phyloP scores from a whole-genome alignment of 2,113 vertebrate genomes.

The Edolisoma coerulescens region DNA sequence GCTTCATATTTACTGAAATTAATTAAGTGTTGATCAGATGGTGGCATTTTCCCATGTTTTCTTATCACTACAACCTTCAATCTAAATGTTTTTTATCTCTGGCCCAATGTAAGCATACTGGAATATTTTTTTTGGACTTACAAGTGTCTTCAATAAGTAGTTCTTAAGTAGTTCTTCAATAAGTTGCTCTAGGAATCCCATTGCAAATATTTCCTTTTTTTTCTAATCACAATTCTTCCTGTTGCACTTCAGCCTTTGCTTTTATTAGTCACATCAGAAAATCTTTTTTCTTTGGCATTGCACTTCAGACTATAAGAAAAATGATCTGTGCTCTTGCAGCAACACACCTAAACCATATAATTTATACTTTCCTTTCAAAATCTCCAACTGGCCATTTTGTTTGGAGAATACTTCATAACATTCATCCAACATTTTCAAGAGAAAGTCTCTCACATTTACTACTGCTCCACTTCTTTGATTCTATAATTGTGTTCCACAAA shows the following conservation, averaged over 20 bases:
- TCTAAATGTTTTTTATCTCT: constrained; percentile 27
- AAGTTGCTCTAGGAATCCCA: neutral
- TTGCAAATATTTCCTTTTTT: neutral
- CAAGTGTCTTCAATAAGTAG: neutral
- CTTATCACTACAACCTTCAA: constrained; percentile 39
- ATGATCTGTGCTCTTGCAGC: neutral
- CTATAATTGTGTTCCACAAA: neutral
- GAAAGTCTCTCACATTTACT: neutral
- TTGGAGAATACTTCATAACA: neutral
- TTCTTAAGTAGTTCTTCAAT: neutral
- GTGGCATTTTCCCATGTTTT: constrained; percentile 51
- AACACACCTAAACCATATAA: neutral
- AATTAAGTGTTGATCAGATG: constrained; percentile 69
- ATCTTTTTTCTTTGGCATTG: neutral
- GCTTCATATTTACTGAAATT: constrained; percentile 66
- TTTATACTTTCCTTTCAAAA: neutral
- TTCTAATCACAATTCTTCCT: neutral
- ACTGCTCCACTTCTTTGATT: neutral
- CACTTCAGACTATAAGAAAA: neutral
- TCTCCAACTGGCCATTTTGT: neutral
- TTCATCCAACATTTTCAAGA: neutral
- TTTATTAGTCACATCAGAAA: neutral
- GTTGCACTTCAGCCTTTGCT: neutral
- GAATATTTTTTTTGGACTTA: constrained; percentile 36
- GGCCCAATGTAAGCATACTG: neutral